phyloP scores from a whole-genome alignment of 2,113 vertebrate genomes.

The Anolis carolinensis region DNA sequence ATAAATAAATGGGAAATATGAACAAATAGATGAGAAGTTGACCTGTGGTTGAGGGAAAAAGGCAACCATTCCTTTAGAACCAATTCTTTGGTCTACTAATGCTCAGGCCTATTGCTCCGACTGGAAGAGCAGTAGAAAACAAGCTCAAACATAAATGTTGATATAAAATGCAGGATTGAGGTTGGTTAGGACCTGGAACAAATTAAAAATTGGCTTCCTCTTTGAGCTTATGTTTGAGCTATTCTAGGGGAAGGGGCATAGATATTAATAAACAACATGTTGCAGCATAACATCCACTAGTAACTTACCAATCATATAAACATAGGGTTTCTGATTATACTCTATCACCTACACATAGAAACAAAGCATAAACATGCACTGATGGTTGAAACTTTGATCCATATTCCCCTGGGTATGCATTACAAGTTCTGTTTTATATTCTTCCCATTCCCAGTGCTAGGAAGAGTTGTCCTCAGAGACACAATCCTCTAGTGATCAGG shows the following conservation, averaged over 20 bases:
- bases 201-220: too few species aligned
- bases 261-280: too few species aligned
- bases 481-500: too few species aligned
- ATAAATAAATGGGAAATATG: conserved; percentile 34
- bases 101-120: not conserved
- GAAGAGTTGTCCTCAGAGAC: too few species aligned
- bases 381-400: not conserved
- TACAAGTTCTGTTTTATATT: not conserved
- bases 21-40: conserved; percentile 28
- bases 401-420: not conserved
- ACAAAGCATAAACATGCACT: not conserved
- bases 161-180: too few species aligned
- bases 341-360: not conserved
- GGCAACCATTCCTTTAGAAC: not conserved
- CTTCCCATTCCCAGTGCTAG: too few species aligned
- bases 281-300: not conserved
- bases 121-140: not conserved
- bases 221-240: too few species aligned
- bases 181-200: too few species aligned
- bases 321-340: too few species aligned
- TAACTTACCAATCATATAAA: not conserved
- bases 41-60: not conserved
- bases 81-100: not conserved
- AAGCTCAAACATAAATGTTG: too few species aligned
- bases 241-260: too few species aligned